Percentiles rank a stretch among this genome's conserved stretches.
Conservation (phyloP, 2,888 invertebrate genomes). For the Amiota mariae region DNA sequence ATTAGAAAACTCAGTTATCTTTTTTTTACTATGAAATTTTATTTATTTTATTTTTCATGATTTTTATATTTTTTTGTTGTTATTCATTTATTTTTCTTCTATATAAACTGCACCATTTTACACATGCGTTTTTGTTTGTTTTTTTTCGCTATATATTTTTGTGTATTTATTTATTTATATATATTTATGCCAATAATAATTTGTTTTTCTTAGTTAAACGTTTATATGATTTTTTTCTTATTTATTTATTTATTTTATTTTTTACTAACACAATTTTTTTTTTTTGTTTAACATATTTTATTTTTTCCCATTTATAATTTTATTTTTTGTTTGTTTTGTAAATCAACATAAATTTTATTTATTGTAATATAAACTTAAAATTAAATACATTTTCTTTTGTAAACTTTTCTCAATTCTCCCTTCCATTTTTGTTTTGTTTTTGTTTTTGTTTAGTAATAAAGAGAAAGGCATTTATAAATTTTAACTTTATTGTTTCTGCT, state of each 20-base stretch:
- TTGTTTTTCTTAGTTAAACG: not conserved
- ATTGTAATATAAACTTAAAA: constrained; percentile 9
- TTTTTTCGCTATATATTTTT: constrained; percentile 18
- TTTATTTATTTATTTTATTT: not conserved
- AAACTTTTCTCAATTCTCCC: too few species aligned
- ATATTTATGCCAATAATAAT: constrained; percentile 16
- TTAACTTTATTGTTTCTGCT: constrained; percentile 1
- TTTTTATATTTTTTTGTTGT: not conserved
- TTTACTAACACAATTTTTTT: constrained; percentile 19
- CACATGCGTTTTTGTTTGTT: not conserved
- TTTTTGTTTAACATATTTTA: not conserved
- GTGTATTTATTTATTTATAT: constrained; percentile 12
- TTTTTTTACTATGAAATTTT: constrained; percentile 27
- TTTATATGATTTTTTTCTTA: not conserved
- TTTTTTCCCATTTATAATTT: not conserved
- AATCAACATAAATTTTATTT: constrained; percentile 8
- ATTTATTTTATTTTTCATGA: constrained; percentile 19
- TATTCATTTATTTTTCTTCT: not conserved
- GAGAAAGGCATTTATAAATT: constrained; percentile 30
- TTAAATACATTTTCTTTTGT: constrained; percentile 20
- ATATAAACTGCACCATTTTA: constrained; percentile 16
- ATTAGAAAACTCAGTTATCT: too few species aligned
- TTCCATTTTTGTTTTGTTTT: not conserved
- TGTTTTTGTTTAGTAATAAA: constrained; percentile 24
- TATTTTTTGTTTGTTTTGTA: not conserved